Evolutionary conservation across 2,888 invertebrate species (phyloP).

Genomic region (Yponomeuta sedellus): DNA sequence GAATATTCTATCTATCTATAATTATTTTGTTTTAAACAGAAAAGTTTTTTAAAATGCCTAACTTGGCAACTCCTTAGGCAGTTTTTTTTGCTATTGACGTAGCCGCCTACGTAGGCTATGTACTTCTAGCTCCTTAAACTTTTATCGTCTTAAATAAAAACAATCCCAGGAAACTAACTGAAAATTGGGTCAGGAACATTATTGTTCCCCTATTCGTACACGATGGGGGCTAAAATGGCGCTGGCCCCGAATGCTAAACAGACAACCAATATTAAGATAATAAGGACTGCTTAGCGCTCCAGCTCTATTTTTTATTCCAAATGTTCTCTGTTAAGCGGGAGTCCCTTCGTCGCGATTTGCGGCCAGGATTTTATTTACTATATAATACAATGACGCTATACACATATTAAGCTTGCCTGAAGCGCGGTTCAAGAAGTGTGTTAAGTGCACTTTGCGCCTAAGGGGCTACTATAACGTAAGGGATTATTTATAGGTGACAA

Average conservation of each 20-base stretch:
- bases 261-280: conserved; percentile 38
- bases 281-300: conserved; percentile 23
- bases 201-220: background rate
- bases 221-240: conserved; percentile 8
- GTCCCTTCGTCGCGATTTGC: conserved; percentile 12
- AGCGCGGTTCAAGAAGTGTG: too few relatives aligned
- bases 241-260: conserved; percentile 38
- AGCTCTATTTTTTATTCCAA: conserved; percentile 38
- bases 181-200: conserved; percentile 5
- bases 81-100: too few relatives aligned
- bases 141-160: conserved; percentile 2
- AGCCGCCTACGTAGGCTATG: background rate
- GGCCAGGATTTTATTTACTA: background rate
- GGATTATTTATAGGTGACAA: too few relatives aligned
- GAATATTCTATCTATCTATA: too few relatives aligned
- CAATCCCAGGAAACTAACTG: background rate
- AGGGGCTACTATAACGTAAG: too few relatives aligned
- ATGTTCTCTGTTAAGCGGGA: conserved; percentile 1
- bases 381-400: too few relatives aligned
- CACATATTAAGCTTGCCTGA: too few relatives aligned
- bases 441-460: too few relatives aligned
- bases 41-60: too few relatives aligned
- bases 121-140: background rate
- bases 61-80: too few relatives aligned
- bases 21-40: too few relatives aligned